Base-by-base conservation (phyloP, 1,140 invertebrate species). In the Mamestra configurata region DNA sequence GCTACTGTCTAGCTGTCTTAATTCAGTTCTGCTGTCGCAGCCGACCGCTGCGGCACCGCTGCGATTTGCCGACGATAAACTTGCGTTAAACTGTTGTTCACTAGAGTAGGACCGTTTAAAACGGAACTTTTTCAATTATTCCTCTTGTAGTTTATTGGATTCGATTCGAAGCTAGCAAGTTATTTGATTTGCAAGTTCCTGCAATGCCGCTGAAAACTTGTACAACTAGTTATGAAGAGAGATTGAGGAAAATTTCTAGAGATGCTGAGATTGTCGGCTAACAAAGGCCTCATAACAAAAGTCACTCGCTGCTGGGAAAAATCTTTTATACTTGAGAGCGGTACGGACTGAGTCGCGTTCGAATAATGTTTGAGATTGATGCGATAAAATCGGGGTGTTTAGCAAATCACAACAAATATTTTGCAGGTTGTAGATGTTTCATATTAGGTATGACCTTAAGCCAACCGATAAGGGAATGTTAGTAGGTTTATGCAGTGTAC, bases 51-150 rank as follows among this genome's bases (percentile, higher is more conserved):
- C 57, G 79, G 75, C 75, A 7, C 37, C 72, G 73, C 79, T 46
- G 70, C 82, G 82, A 79, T 81, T 77, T 59, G 53, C 37, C 78
- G 46, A 57, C 83, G 79, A 84, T 82, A 84, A 84, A 82, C 83
- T 84, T 79, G 59, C 57, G 76, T 66, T 79, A 80, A 84, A 85
- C 84, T 79, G 76, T 82, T 78, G 64, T 79, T 79, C 82, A 70
- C 76, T 53, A 55, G 20, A 70, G 66, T 49, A 11, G 20, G 35
- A 76, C 66, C 81, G 79, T 79, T 84, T 84, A 80, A 82, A 84
- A 82, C 71, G 18, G 22, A 84, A 84, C 78, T 86, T 84, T 86
- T 83, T 82, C 85, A 83, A 86, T 86, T 86, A 84, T 81, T 71
- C 80, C 75, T 70, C 57, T 77, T 75, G 18, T 82, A 81, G 35